These are phyloP conservation scores for Idaea dimidiata DNA, from an alignment of 2,888 invertebrate genomes.

Conservation along the genomic window DNA sequence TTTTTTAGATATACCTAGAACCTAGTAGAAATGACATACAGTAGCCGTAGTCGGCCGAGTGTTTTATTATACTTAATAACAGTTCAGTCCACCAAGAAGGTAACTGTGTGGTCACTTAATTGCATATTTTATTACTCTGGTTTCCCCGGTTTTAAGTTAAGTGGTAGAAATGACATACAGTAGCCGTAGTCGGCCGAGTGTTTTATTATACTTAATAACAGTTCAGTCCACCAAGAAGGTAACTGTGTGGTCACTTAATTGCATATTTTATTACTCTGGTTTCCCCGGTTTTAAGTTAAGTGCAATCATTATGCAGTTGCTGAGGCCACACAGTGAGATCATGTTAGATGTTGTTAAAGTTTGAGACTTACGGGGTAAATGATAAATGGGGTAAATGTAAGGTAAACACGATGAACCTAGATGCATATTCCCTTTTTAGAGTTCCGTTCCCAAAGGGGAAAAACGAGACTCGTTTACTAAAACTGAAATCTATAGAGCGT, in stretches of 20 bases:
- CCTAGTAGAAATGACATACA: neutral
- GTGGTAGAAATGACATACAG: neutral
- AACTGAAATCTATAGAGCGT: no score
- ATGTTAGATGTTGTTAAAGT: neutral
- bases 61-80: neutral
- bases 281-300: neutral
- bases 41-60: neutral
- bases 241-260: neutral
- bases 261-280: neutral
- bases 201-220: neutral
- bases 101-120: neutral
- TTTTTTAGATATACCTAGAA: neutral
- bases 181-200: neutral
- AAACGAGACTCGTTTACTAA: no score
- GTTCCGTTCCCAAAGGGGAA: no score
- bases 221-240: neutral
- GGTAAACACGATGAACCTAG: no score
- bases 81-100: neutral
- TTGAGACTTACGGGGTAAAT: no score
- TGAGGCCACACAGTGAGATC: neutral
- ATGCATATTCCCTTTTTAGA: no score
- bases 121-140: neutral
- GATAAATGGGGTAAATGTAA: no score
- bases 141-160: neutral
- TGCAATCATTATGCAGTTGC: neutral